Percentiles rank a stretch among this genome's conserved stretches.
These are phyloP conservation scores for Trissoscelio sp. DNA, from an alignment of 2,888 invertebrate species.

Conservation along the genomic window DNA sequence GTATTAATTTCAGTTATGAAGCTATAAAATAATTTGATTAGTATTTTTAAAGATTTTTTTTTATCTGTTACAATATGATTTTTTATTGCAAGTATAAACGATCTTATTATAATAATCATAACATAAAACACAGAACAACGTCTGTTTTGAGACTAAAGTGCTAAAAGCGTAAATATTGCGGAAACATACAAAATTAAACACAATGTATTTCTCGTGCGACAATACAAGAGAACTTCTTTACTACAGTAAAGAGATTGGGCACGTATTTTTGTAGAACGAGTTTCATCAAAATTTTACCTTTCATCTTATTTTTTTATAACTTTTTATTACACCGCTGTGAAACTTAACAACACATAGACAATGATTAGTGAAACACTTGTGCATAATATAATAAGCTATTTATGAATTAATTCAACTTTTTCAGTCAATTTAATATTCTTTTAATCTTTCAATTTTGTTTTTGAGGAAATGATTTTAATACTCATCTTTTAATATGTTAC, in stretches of 20 bases:
- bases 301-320: background rate
- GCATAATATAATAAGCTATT: too few relatives aligned
- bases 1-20: too few relatives aligned
- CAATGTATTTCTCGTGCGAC: background rate
- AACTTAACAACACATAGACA: background rate
- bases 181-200: background rate
- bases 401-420: too few relatives aligned
- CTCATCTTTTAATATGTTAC: too few relatives aligned
- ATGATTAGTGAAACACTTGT: background rate
- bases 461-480: too few relatives aligned
- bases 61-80: too few relatives aligned
- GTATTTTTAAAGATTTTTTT: too few relatives aligned
- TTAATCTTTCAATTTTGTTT: too few relatives aligned
- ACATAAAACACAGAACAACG: background rate
- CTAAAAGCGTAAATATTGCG: background rate
- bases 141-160: background rate
- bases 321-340: background rate
- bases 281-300: constrained; percentile 7
- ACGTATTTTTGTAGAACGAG: background rate
- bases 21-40: too few relatives aligned
- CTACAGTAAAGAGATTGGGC: background rate
- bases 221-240: background rate
- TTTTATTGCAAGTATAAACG: background rate
- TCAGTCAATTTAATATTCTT: too few relatives aligned
- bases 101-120: background rate